Evolutionary conservation across 2,113 vertebrate species (phyloP).

Genomic region (Shinisaurus crocodilurus): DNA sequence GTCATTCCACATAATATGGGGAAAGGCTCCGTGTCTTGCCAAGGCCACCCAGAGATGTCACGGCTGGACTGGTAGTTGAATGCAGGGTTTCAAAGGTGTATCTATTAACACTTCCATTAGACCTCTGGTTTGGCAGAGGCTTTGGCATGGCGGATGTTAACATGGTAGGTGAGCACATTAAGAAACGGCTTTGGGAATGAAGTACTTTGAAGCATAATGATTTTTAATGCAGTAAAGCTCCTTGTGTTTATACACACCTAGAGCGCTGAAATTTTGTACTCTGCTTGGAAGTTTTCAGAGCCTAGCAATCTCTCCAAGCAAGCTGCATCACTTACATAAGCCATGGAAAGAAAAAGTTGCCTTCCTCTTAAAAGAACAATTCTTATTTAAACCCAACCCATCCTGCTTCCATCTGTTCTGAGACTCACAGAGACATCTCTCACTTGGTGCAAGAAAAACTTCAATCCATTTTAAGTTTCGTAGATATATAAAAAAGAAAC

Average conservation of each 20-base stretch:
- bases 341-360: constrained; percentile 52
- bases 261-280: not conserved
- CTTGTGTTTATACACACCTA: accelerated
- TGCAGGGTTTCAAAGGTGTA: constrained; percentile 19
- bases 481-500: not conserved
- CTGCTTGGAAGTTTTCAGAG: not conserved
- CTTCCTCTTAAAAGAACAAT: constrained; percentile 27
- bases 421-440: not conserved
- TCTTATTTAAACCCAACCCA: not conserved
- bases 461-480: not conserved
- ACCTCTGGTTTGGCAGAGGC: constrained; percentile 58
- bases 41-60: not conserved
- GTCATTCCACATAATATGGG: not conserved
- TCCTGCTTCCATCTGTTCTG: not conserved
- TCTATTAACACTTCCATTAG: constrained; percentile 69
- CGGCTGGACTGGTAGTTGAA: not conserved
- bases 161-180: constrained; percentile 33
- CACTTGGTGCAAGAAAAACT: not conserved
- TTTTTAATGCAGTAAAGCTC: constrained; percentile 27
- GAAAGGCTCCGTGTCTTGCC: not conserved
- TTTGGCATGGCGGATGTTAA: constrained; percentile 63
- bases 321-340: constrained; percentile 13
- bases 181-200: constrained; percentile 46
- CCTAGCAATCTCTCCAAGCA: constrained; percentile 30
- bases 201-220: constrained; percentile 39